A percentile compares a stretch with the other conserved stretches of the same genome.
Evolutionary conservation across 2,888 invertebrate species (phyloP).

Genomic region (Heliconius cydno): DNA sequence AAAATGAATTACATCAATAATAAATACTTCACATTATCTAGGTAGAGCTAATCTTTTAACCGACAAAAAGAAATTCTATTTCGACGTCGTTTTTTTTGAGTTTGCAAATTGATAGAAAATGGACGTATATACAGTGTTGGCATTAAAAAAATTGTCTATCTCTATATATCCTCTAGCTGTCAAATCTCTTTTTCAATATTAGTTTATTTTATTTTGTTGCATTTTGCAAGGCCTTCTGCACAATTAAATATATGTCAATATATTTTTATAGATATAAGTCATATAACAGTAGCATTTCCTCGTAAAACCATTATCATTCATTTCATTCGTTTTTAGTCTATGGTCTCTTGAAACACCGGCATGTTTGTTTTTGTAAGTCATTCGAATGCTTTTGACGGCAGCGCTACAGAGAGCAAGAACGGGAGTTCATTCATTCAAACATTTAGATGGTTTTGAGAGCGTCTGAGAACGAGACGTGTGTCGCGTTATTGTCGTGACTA

Average conservation of each 20-base stretch:
- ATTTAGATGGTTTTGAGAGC: constrained; percentile 56
- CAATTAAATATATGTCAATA: background rate
- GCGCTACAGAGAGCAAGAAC: constrained; percentile 10
- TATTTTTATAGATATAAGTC: background rate
- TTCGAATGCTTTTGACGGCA: constrained; percentile 34
- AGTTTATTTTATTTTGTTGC: background rate
- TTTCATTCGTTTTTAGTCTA: constrained; percentile 28
- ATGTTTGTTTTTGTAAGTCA: constrained; percentile 41
- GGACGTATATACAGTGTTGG: constrained; percentile 59
- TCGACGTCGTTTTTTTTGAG: constrained; percentile 75
- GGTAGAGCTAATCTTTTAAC: constrained; percentile 61
- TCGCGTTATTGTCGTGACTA: constrained; percentile 68
- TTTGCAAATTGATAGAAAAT: constrained; percentile 75
- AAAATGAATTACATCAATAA: constrained; percentile 60
- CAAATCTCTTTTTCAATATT: background rate
- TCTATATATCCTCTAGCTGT: background rate
- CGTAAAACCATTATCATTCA: background rate
- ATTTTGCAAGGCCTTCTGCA: background rate
- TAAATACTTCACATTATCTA: constrained; percentile 71
- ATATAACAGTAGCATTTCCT: background rate
- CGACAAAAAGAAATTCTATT: constrained; percentile 69
- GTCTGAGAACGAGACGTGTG: constrained; percentile 73
- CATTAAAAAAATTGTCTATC: background rate
- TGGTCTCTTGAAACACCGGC: constrained; percentile 20
- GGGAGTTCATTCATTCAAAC: constrained; percentile 44